These are phyloP conservation scores for Furcula furcula DNA, from an alignment of 2,888 invertebrate species.

Conservation along the genomic window DNA sequence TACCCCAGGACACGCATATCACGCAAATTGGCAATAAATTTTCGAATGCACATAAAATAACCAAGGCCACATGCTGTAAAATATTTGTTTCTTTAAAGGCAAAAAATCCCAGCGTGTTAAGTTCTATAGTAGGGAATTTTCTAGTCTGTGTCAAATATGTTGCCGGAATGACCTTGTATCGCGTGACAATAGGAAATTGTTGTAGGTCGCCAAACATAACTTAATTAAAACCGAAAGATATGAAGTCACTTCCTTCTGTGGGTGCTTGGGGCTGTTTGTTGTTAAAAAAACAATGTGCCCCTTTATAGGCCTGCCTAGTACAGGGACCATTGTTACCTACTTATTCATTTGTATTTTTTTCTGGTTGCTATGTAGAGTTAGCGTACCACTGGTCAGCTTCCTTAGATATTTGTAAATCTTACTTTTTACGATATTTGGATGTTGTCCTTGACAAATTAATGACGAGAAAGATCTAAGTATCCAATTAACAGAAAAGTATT, in stretches of 20 bases:
- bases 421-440: too few species aligned
- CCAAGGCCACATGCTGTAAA: conserved; percentile 7
- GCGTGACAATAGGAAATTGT: conserved; percentile 55
- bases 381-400: too few species aligned
- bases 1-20: conserved; percentile 49
- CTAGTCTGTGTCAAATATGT: conserved; percentile 13
- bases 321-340: too few species aligned
- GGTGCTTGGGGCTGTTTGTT: too few species aligned
- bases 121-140: background rate
- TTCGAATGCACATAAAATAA: conserved; percentile 34
- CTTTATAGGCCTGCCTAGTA: too few species aligned
- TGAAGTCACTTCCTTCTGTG: conserved; percentile 33
- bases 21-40: conserved; percentile 52
- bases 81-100: background rate
- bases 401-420: too few species aligned
- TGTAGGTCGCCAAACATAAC: conserved; percentile 36
- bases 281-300: too few species aligned
- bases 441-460: too few species aligned
- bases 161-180: conserved; percentile 49
- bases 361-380: too few species aligned
- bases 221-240: conserved; percentile 51
- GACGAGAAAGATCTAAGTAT: too few species aligned
- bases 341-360: too few species aligned
- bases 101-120: conserved; percentile 5
- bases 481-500: too few species aligned